Base-by-base conservation (phyloP, 2,888 invertebrate genomes). In the Antitype chi region DNA sequence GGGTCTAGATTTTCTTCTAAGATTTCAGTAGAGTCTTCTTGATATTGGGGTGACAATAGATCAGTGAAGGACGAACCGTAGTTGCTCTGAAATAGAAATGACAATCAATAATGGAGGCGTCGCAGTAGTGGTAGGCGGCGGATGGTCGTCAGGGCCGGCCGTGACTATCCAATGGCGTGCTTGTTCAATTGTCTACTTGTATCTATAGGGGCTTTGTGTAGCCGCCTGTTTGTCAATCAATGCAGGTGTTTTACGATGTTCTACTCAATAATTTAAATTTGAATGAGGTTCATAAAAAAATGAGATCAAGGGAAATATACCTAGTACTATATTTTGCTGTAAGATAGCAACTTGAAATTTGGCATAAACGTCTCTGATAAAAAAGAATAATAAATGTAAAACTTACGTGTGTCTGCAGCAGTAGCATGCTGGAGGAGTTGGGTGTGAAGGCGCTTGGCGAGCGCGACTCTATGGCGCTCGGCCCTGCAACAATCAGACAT, bases 401-500 rank as follows among this genome's bases (percentile, higher is more conserved):
- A 95, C 97, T 97, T 94, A 98, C 98, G 97, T 98, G 98, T 97
- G 98, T 98, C 97, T 98, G 98, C 97, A 99, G 97, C 96, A 99
- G 98, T 97, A 99, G 98, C 98, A 99, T 99, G 97, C 98, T 98
- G 98, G 98, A 97, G 93, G 97, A 96, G 94, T 96, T 97, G 91
- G 97, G 94, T 93, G 97, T 90, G 89, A 94, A 96, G 90, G 97
- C 95, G 97, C 97, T 94, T 97, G 97, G 96, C 94, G 96, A 96
- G 95, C 97, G 97, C 95, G 96, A 95, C 93, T 95, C 96, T 93
- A 95, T 91, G 92, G 96, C 96, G 96, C 96, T 97, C 94, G 97
- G 97, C 95, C 97, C 97, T 95, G 96, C 88, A 95, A 97, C 94
- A 95, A 93, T 81, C 83, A 87, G 88, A 94, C 92, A 90, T 90